These are phyloP conservation scores for Rhabdophis nuchalis DNA, from an alignment of 2,797 vertebrate species.

Conservation along the genomic window DNA sequence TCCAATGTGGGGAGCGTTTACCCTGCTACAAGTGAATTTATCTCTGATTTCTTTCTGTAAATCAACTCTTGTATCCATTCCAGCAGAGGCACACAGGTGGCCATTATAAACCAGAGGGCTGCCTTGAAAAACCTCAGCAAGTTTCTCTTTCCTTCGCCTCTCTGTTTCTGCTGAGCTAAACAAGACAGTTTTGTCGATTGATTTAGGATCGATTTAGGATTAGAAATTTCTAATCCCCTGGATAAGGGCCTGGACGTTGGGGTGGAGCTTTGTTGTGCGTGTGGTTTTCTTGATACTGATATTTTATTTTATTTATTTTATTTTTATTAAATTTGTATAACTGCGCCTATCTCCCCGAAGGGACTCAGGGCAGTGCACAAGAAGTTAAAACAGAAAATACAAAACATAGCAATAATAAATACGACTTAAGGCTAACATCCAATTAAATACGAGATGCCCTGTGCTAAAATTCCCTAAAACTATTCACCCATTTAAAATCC, in stretches of 20 bases:
- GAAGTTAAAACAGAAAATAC: too few relatives aligned
- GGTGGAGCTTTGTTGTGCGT: neutral
- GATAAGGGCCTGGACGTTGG: neutral
- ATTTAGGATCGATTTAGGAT: neutral
- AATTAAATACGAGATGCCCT: too few relatives aligned
- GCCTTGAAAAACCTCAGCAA: neutral
- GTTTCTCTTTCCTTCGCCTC: neutral
- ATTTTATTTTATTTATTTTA: too few relatives aligned
- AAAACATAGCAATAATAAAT: too few relatives aligned
- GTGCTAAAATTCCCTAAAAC: too few relatives aligned
- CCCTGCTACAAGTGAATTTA: neutral
- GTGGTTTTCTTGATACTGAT: neutral
- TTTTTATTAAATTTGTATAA: too few relatives aligned
- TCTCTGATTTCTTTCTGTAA: neutral
- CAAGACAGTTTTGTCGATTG: neutral
- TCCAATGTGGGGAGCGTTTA: neutral
- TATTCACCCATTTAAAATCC: too few relatives aligned
- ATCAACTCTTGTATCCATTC: neutral
- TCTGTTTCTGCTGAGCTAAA: neutral
- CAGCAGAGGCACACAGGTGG: neutral
- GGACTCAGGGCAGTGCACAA: too few relatives aligned
- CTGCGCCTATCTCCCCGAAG: too few relatives aligned
- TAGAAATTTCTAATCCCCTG: neutral
- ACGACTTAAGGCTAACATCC: too few relatives aligned
- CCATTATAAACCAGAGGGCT: neutral